Conservation (phyloP, 2,797 vertebrate genomes). For the Valencia hispanica region DNA sequence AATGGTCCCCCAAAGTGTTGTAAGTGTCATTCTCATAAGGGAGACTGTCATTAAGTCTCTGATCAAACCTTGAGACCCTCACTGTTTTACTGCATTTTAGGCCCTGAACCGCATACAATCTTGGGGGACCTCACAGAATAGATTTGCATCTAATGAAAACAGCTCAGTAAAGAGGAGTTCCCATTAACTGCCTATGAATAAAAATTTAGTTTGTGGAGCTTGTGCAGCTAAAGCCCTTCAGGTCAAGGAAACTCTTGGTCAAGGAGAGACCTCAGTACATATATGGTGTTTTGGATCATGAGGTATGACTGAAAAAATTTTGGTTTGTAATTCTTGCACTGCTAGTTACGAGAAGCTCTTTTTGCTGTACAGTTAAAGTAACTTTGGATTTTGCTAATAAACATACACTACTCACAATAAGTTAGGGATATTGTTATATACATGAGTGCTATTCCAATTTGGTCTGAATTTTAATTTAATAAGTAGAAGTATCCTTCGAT, state of each 20-base stretch:
- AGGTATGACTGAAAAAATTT: neutral
- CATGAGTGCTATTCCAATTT: no score
- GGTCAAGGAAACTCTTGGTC: conserved; percentile 13
- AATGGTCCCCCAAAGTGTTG: conserved; percentile 70
- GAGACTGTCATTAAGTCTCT: conserved; percentile 71
- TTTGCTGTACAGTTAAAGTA: neutral
- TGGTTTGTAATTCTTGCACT: neutral
- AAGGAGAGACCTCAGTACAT: neutral
- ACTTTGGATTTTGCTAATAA: neutral
- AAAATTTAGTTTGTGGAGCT: conserved; percentile 59
- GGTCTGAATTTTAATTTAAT: no score
- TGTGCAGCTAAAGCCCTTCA: conserved; percentile 15
- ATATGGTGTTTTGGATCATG: neutral
- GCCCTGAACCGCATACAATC: conserved; percentile 69
- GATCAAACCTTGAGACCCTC: conserved; percentile 75
- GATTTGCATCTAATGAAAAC: conserved; percentile 73
- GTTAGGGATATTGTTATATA: no score
- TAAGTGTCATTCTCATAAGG: conserved; percentile 73
- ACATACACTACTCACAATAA: no score
- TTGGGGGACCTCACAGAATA: conserved; percentile 61
- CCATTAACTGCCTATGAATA: conserved; percentile 57
- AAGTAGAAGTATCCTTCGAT: no score
- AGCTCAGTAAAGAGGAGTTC: conserved; percentile 41
- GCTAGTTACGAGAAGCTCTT: neutral
- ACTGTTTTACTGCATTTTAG: conserved; percentile 70